Conservation (phyloP, 2,797 vertebrate species). For the Oreonectes daqikongensis region DNA sequence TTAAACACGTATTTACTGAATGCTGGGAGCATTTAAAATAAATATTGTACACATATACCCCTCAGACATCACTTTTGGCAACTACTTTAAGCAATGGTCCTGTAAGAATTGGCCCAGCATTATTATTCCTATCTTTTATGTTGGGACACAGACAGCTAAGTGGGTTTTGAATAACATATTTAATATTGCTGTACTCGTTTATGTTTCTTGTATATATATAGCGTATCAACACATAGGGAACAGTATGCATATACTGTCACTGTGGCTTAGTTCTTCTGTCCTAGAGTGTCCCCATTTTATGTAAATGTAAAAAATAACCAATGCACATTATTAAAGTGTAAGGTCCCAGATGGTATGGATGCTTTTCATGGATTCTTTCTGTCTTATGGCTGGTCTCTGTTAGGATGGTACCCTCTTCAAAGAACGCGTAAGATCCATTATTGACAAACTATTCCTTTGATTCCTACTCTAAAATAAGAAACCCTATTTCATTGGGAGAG, state of each 20-base stretch:
- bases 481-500: neutral
- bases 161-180: too few species aligned
- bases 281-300: slow-evolving; percentile 11
- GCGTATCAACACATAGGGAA: neutral
- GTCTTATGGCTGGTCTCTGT: neutral
- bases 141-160: too few species aligned
- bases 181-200: too few species aligned
- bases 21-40: too few species aligned
- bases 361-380: neutral
- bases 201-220: neutral
- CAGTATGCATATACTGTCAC: neutral
- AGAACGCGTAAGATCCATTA: slow-evolving; percentile 13
- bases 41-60: too few species aligned
- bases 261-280: neutral
- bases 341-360: neutral
- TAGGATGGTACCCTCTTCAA: neutral
- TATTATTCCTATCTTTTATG: too few species aligned
- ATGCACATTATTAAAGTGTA: neutral
- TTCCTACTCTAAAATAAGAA: slow-evolving; percentile 19
- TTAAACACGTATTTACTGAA: too few species aligned
- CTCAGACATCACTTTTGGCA: too few species aligned
- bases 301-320: slow-evolving; percentile 3
- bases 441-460: slow-evolving; percentile 36
- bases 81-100: too few species aligned
- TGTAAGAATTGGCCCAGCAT: too few species aligned